Evolutionary conservation across 2,888 invertebrate genomes (phyloP).

Genomic region (Hypselothyrea guttata): DNA sequence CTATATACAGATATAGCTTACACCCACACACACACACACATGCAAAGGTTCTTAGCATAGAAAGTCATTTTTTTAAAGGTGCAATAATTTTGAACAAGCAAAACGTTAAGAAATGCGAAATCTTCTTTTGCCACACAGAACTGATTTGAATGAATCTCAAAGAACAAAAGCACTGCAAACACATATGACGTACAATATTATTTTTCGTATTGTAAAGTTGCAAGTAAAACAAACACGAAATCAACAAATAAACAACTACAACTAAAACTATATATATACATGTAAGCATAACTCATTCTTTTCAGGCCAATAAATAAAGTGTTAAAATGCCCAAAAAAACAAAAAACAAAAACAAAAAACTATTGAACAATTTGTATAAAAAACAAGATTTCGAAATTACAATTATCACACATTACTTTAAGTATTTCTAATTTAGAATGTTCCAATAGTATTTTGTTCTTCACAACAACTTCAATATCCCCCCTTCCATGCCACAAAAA

Average conservation of each 20-base stretch:
- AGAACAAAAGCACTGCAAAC: slow-evolving; percentile 40
- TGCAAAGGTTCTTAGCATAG: slow-evolving; percentile 26
- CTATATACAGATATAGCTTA: slow-evolving; percentile 23
- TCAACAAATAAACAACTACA: slow-evolving; percentile 2
- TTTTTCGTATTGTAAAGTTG: slow-evolving; percentile 18
- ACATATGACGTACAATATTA: slow-evolving; percentile 17
- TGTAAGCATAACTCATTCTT: too few species aligned
- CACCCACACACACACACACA: slow-evolving; percentile 40
- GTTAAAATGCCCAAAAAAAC: neutral
- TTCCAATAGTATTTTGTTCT: slow-evolving; percentile 38
- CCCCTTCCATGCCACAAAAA: too few species aligned
- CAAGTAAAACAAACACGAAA: slow-evolving; percentile 16
- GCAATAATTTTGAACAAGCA: slow-evolving; percentile 58
- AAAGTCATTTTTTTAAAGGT: slow-evolving; percentile 48
- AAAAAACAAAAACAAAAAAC: neutral
- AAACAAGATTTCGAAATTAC: slow-evolving; percentile 8
- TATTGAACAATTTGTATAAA: slow-evolving; percentile 16
- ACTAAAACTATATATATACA: neutral
- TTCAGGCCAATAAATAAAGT: neutral
- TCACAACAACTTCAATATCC: slow-evolving; percentile 35
- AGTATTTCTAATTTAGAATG: slow-evolving; percentile 38
- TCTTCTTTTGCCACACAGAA: slow-evolving; percentile 46
- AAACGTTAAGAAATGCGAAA: slow-evolving; percentile 9
- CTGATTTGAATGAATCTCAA: slow-evolving; percentile 61
- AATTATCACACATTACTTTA: slow-evolving; percentile 33